Evolutionary conservation across 2,888 invertebrate species (phyloP), one percentile per base, ranked within the genome.

Genomic region (Chloroclystis v-ata): DNA sequence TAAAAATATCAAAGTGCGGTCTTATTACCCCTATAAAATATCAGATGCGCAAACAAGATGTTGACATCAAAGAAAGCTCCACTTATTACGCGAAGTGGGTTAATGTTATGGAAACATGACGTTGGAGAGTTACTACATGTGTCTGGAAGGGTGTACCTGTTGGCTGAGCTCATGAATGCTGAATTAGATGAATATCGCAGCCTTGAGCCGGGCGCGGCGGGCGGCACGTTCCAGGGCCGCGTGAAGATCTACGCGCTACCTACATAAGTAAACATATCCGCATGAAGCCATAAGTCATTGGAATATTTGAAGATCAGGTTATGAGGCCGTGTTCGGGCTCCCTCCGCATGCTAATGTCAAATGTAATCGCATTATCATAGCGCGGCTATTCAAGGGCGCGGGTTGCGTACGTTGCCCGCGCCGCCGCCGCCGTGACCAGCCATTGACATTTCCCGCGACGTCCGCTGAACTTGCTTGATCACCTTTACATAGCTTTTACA

Each of bases 1-100:
- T 43, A 37, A 28, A 49, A 39, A 25, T 40, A 41, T 47, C 47
- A 40, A 37, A 33, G 32, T 20, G 13, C 9, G 42, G 42, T 55
- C 46, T 35, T 47, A 45, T 48, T 50, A 37, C 46, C 50, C 47
- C 51, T n/a, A 54, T 57, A 49, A 54, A 54, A 37, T 40, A 4
- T 37, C 28, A 13, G 39, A 52, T 50, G 35, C 12, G 24, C 43
- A 32, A 41, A 30, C 33, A 33, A n/a, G 33, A n/a, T 20, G n/a
- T 35, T 48, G 41, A 51, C 50, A 52, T 56, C 52, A 56, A 58
- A 57, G 49, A 32, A 9, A 25, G 35, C 33, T 10, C 28, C 40
- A 25, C 5, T 30, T 14, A 47, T 42, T 32, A 20, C 20, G 5
- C 5, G 5, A 26, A 8, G 16, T 53, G 16, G 39, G 50, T 42